phyloP scores from a whole-genome alignment of 2,113 vertebrate species.

The Alexandromys fortis region DNA sequence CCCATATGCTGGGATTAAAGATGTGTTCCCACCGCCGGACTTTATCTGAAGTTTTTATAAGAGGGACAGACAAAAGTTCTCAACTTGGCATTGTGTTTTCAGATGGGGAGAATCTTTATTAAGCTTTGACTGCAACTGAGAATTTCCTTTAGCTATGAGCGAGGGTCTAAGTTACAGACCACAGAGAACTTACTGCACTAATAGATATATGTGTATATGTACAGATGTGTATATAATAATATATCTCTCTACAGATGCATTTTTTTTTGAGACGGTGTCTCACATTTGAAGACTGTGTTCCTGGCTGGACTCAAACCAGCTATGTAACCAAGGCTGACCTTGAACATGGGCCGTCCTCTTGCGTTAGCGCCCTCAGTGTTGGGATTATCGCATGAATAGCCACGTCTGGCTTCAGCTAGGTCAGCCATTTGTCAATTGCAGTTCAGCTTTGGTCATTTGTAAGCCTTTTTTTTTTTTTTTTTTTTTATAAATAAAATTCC shows the following conservation, averaged over 20 bases:
- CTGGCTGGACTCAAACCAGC: background rate
- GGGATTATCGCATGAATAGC: background rate
- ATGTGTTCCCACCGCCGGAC: rapidly evolving
- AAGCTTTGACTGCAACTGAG: background rate
- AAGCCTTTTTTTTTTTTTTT: background rate
- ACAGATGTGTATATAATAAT: background rate
- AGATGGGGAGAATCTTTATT: background rate
- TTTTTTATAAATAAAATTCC: conserved; percentile 24
- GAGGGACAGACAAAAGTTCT: background rate
- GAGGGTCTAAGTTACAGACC: background rate
- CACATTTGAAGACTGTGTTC: background rate
- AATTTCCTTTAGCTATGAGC: background rate
- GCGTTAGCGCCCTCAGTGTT: background rate
- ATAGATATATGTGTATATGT: background rate
- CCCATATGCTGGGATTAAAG: no score
- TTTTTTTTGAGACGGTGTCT: background rate
- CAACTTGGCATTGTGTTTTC: background rate
- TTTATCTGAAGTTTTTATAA: conserved; percentile 2
- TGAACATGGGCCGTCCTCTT: background rate
- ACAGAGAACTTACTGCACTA: background rate
- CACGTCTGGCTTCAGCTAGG: background rate
- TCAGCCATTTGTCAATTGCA: background rate
- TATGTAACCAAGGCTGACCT: background rate
- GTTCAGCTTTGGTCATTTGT: background rate
- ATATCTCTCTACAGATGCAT: background rate